Base-by-base conservation (phyloP, 2,797 vertebrate genomes). In the Tiaroga cobitis region DNA sequence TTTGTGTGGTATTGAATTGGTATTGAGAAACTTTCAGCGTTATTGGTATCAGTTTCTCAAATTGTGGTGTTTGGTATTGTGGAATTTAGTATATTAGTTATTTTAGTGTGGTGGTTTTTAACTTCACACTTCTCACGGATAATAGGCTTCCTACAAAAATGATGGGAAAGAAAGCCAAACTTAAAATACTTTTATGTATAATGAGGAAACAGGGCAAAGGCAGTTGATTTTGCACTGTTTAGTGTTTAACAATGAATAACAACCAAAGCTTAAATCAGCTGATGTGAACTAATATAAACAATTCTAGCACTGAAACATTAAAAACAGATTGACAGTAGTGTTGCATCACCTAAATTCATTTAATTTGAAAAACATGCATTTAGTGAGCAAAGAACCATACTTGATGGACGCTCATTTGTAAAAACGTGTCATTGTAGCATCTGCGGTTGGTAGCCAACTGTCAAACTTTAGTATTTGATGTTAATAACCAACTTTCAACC, bases 181-280 rank as follows among this genome's bases (percentile, higher is more conserved):
- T 39, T 18, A 49, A 84, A 82, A 81, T 61, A 81, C 21, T 37
- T 65, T 37, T 21, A 34, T 34, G 61, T 70, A 78, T 78, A 78
- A 80, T 26, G 49, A 82, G n/a, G 59, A 67, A 72, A 59, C 46
- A 54, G 32, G 32, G 68, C 3, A 15, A 37, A 46, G 76, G 13
- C 24, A 67, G 34, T 15, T n/a, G 10, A 37, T 11, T 65, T 73
- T 70, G 46, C 70, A 81, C 26, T 39, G 61, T 75, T 87, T 80
- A 76, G 65, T 39, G 61, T 75, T 87, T 80, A 76, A 72, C 75
- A 67, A 61, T 49, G 29, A 21, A 67, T 82, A 87, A 85, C 82
- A 84, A 86, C 34, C 73, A 59, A 77, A 16, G 77, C 70, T 77
- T 51, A 73, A 83, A 85, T 76, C 49, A 16, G 26, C 41, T 87